Base-by-base conservation (phyloP, 2,888 invertebrate species). In the Galeopsomyia nigrocyanea region DNA sequence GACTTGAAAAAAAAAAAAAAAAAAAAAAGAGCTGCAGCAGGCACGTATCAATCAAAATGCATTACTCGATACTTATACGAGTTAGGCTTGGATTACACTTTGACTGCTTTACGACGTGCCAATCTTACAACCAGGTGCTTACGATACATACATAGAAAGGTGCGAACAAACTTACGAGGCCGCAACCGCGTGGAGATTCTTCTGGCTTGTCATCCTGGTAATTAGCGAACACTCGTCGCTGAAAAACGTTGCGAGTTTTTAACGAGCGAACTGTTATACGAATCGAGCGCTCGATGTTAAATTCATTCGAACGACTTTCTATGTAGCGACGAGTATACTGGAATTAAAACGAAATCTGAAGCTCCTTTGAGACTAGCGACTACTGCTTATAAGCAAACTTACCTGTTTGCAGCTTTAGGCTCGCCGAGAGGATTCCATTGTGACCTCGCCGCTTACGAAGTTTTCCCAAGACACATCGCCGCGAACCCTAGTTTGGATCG, bases 401-500 rank as follows among this genome's bases (percentile, higher is more conserved):
- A 3, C 39, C 39, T 7, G 39, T 10, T 3, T 55, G n/a, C 22
- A 47, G 14, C 51, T 58, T 51, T 39, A 16, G 39, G 51, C 58
- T 26, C 26, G 26, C 5, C 26, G 26, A n/a, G n/a, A 7, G n/a
- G 19, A 60, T 46, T 50, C 47, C 31, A 68, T 68, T 55, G 26
- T 21, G 58, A 21, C 69, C 64, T 70, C 64, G 60, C 1, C 64
- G 65, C 70, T 64, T 31, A 70, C 70, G 26, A 65, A 1, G 26
- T n/a, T 64, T 70, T 65, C 53, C 51, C 70, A 60, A 39, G 22
- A 3, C 10, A 10, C 39, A 39, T 39, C 39, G 7, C 7, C 13
- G 26, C 10, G 7, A 39, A 5, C 39, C 39, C 39, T 1, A 39
- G 39, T 39, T 39, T 39, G 39, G 39, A n/a, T n/a, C 7, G 2